Conservation (phyloP, 2,113 vertebrate species). For the Narcine bancroftii region DNA sequence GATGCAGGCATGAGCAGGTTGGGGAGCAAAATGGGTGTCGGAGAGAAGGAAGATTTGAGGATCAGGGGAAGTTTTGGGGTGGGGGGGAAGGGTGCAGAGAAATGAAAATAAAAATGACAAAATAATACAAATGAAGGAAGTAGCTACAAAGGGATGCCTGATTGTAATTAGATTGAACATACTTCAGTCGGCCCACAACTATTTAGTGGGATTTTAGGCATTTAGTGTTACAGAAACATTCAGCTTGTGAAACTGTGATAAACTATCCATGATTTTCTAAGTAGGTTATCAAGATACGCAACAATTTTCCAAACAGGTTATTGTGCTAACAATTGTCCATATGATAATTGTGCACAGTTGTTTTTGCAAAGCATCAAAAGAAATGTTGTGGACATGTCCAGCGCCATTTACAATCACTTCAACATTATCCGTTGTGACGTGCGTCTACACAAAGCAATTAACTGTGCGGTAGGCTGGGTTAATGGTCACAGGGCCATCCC, state of each 20-base stretch:
- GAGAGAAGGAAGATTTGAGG: not conserved
- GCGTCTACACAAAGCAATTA: slow-evolving; percentile 28
- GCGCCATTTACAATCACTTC: slow-evolving; percentile 38
- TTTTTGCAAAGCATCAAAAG: not conserved
- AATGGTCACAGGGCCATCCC: not conserved
- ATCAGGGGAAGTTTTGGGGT: no score
- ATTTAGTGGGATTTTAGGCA: not conserved
- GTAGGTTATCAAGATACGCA: not conserved
- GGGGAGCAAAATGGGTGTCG: no score
- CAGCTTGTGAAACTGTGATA: not conserved
- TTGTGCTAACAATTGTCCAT: not conserved
- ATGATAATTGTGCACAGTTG: not conserved
- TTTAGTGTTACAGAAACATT: not conserved
- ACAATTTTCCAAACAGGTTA: not conserved
- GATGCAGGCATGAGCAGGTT: not conserved
- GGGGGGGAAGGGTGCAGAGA: not conserved
- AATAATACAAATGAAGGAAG: not conserved
- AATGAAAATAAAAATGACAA: not conserved
- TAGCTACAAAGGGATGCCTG: not conserved
- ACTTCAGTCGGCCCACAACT: not conserved
- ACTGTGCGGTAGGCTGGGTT: slow-evolving; percentile 16
- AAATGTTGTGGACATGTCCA: slow-evolving; percentile 1
- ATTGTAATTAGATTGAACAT: not conserved
- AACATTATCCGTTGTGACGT: slow-evolving; percentile 28
- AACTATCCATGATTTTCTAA: not conserved